Conservation (phyloP, 2,113 vertebrate genomes). For the Phalacrocorax brasilianus region DNA sequence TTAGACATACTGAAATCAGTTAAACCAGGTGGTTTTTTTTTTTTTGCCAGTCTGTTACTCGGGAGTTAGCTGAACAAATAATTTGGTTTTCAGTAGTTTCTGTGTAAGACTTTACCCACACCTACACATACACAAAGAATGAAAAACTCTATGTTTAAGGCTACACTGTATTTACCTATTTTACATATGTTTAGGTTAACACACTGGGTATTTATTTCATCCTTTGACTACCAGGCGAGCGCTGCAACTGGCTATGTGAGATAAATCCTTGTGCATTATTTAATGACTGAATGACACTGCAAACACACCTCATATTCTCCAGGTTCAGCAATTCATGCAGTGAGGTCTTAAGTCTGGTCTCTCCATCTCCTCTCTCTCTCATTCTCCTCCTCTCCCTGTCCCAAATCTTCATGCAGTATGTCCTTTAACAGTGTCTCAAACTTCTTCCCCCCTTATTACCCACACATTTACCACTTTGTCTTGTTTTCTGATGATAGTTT, state of each 20-base stretch:
- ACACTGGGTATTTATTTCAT: conserved; percentile 26
- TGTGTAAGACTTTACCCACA: neutral
- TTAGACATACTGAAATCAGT: conserved; percentile 57
- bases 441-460: neutral
- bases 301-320: conserved; percentile 39
- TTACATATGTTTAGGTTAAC: neutral
- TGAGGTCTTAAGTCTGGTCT: neutral
- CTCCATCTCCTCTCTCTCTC: neutral
- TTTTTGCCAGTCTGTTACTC: conserved; percentile 34
- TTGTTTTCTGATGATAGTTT: neutral
- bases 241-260: conserved; percentile 36
- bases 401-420: neutral
- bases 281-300: conserved; percentile 48
- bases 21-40: conserved; percentile 61
- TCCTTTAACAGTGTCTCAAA: neutral
- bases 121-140: neutral
- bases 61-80: conserved; percentile 43
- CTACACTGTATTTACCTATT: neutral
- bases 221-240: conserved; percentile 17
- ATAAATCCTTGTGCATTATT: conserved; percentile 59
- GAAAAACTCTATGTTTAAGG: neutral
- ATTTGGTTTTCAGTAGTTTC: conserved; percentile 12
- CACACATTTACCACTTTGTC: neutral
- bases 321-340: conserved; percentile 27
- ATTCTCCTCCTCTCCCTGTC: neutral